Evolutionary conservation across 2,888 invertebrate species (phyloP), one percentile per base, ranked within the genome.

Genomic region (Rhogogaster chlorosoma): DNA sequence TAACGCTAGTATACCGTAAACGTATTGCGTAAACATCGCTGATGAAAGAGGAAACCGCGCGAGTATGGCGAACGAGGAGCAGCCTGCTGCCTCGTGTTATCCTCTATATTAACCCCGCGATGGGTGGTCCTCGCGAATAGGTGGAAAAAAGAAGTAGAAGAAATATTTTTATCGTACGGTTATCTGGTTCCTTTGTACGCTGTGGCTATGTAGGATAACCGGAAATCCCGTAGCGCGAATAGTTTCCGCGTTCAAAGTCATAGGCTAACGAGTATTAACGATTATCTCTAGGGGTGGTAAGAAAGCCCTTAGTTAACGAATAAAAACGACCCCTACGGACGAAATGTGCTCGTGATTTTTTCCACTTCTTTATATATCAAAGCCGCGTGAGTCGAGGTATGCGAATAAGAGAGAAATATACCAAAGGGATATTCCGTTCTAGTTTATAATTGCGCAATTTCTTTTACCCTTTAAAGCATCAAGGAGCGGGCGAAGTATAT

Each of bases 211-310:
- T 38, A 38, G 53, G 53, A 53, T 53, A 53, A 53, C 53, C n/a
- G 53, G 7, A 53, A 53, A 53, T 67, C 67, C 29, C 67, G 42
- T 22, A 45, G 42, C 45, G 26, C 9, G 75, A 26, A 10, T 38
- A 15, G 12, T 75, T 45, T 45, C 75, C 32, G 32, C 10, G 36
- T 36, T 36, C 36, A 22, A 61, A 12, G 61, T 18, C 36, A 22
- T 22, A 12, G 61, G 36, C n/a, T 70, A 70, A 70, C 70, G 70
- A 70, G 70, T 70, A 70, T 70, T 70, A 70, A 70, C 70, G 70
- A 70, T 70, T 70, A 70, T 70, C 61, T 70, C 61, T 26, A 61
- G 26, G 67, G n/a, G 26, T 70, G 18, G 36, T 18, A 32, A 29
- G 4, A 15, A 67, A 18, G 29, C n/a, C 70, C 18, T 1, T 70